Percentiles rank a stretch among this genome's conserved stretches.
phyloP scores from a whole-genome alignment of 30 jellyfish, hydroid and myxozoan species.

The Aurelia sp. region DNA sequence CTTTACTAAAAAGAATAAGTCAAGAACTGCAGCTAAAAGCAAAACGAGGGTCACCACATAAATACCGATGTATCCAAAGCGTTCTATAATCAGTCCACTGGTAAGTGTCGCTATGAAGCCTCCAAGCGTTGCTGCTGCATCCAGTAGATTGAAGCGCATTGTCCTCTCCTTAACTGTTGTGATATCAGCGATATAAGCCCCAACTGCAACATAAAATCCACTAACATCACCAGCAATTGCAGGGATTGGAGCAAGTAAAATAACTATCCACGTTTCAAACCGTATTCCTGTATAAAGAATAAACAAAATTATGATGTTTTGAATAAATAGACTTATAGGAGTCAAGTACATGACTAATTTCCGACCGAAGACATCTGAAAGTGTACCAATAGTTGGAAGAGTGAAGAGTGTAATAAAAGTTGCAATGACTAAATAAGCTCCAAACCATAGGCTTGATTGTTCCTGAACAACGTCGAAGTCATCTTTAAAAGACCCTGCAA shows the following conservation, averaged over 20 bases:
- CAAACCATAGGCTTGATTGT: slow-evolving; percentile 44
- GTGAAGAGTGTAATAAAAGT: slow-evolving; percentile 16
- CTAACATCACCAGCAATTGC: not conserved
- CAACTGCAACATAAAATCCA: not conserved
- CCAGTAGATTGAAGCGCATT: slow-evolving; percentile 10
- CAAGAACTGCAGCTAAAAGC: not conserved
- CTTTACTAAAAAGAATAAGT: not conserved
- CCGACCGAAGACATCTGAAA: slow-evolving; percentile 19
- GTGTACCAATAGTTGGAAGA: slow-evolving; percentile 28
- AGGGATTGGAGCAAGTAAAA: not conserved
- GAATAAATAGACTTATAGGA: not conserved
- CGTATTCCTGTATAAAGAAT: not conserved
- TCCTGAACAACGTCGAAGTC: slow-evolving; percentile 34
- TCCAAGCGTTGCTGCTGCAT: not conserved
- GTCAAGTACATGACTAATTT: not conserved
- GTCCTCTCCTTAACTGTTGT: slow-evolving; percentile 4
- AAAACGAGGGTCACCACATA: not conserved
- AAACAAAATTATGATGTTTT: not conserved
- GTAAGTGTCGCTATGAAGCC: not conserved
- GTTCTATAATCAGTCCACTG: slow-evolving; percentile 15
- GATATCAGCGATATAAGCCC: slow-evolving; percentile 4
- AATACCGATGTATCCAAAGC: slow-evolving; percentile 15
- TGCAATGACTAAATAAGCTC: slow-evolving; percentile 9
- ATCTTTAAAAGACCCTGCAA: slow-evolving; percentile 20
- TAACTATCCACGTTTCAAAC: not conserved